Base-by-base conservation (phyloP, 2,113 vertebrate species). In the Galbula dea region DNA sequence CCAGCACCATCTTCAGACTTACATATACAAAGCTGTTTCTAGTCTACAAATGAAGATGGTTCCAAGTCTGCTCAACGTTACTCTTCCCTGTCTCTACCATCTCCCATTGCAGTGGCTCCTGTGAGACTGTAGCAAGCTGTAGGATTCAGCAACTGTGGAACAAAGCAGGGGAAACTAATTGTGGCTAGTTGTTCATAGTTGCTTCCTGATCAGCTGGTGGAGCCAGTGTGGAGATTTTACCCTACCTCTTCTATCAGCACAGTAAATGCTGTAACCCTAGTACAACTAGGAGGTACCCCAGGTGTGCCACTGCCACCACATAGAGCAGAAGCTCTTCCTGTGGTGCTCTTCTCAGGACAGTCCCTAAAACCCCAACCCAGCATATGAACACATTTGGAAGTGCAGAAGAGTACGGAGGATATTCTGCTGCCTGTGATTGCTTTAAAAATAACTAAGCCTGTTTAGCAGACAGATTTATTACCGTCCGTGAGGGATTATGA, bases 381-480 rank as follows among this genome's bases (percentile, higher is more conserved):
- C 1, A 0, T 8, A 9, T 61, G 39, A 81, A 52, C n/a, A 22
- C 48, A 4, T 1, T 0, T 83, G 57, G 39, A 67, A 83, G 36
- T 83, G 54, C 72, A 66, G 72, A 34, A 61, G 43, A 27, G 57
- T 19, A 15, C 14, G 49, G 52, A 82, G 69, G 46, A 66, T 74
- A 58, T 52, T 75, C 80, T 62, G 55, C 87, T 83, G 86, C 90
- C 66, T 72, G 20, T 37, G 65, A 92, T 91, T 62, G 30, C 30
- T 82, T 88, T 30, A 76, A 82, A 95, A 93, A 92, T 86, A 92
- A 94, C 84, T 80, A 89, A 87, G 43, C 84, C 57, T 83, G 71
- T 54, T 88, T 81, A 83, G 69, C 67, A 61, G 88, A 74, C 74
- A 83, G 86, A 93, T 93, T 89, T 94, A 91, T 90, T 91, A 67